These are phyloP conservation scores for Muscicapa adusta DNA, from an alignment of 2,113 vertebrate genomes.

Conservation along the genomic window DNA sequence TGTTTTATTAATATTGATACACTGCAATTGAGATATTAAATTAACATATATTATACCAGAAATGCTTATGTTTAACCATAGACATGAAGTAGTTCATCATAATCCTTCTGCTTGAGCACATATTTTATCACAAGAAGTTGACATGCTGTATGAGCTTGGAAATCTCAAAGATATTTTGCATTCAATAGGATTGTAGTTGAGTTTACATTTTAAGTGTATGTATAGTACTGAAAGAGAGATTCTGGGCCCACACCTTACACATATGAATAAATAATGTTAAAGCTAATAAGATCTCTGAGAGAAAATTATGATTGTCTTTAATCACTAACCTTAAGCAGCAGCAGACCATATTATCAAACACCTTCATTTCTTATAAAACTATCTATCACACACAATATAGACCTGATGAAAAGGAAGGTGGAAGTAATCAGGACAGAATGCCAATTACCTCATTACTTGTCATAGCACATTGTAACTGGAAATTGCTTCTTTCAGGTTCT, in stretches of 20 bases:
- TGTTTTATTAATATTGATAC: background rate
- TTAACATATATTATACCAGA: background rate
- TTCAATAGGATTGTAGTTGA: constrained; percentile 32
- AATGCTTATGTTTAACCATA: background rate
- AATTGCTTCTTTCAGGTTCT: constrained; percentile 99
- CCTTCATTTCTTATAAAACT: constrained; percentile 96
- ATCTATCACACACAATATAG: constrained; percentile 91
- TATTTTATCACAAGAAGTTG: constrained; percentile 59
- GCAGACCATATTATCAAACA: constrained; percentile 89
- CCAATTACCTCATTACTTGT: constrained; percentile 99
- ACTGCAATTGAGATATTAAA: background rate
- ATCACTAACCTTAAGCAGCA: constrained; percentile 94
- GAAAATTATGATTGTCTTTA: constrained; percentile 95
- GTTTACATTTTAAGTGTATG: constrained; percentile 65
- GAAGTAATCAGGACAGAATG: constrained; percentile 91
- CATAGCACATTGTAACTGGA: constrained; percentile 99
- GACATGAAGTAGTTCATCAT: constrained; percentile 15
- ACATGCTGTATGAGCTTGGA: background rate
- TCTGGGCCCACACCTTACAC: constrained; percentile 72
- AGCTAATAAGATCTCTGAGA: constrained; percentile 89
- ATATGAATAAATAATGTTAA: constrained; percentile 90
- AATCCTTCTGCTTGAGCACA: background rate
- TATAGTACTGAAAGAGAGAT: constrained; percentile 39
- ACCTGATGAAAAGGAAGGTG: constrained; percentile 87
- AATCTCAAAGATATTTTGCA: constrained; percentile 52